Conservation (phyloP, 1,140 invertebrate genomes). For the Thaumetopoea pityocampa region DNA sequence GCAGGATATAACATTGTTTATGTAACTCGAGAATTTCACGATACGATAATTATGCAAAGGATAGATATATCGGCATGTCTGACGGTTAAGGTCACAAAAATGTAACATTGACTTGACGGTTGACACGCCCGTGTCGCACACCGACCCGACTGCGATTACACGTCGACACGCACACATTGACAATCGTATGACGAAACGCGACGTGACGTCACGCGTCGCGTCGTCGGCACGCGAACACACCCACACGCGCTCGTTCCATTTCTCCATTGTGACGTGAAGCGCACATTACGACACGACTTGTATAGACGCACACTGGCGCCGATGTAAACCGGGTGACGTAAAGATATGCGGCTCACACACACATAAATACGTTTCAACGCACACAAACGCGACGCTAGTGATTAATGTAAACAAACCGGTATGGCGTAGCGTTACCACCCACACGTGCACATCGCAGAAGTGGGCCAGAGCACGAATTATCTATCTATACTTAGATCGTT, state of each 20-base stretch:
- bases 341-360: constrained; percentile 59
- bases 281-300: constrained; percentile 26
- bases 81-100: constrained; percentile 73
- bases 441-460: constrained; percentile 43
- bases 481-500: constrained; percentile 6
- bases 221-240: constrained; percentile 55
- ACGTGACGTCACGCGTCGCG: constrained; percentile 63
- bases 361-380: constrained; percentile 23
- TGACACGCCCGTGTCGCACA: constrained; percentile 39
- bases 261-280: constrained; percentile 48
- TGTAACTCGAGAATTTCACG: constrained; percentile 13
- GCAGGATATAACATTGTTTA: no score
- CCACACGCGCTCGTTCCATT: constrained; percentile 43
- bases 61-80: constrained; percentile 50
- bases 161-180: constrained; percentile 18
- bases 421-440: constrained; percentile 34
- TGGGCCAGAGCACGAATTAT: constrained; percentile 40
- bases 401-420: constrained; percentile 72
- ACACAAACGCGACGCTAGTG: constrained; percentile 33
- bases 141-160: constrained; percentile 12
- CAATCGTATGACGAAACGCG: constrained; percentile 43
- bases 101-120: constrained; percentile 61
- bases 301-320: constrained; percentile 33
- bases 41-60: constrained; percentile 51
- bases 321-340: constrained; percentile 68